phyloP scores from a whole-genome alignment of 2,888 invertebrate species.

The Noctuana brunneofusca region DNA sequence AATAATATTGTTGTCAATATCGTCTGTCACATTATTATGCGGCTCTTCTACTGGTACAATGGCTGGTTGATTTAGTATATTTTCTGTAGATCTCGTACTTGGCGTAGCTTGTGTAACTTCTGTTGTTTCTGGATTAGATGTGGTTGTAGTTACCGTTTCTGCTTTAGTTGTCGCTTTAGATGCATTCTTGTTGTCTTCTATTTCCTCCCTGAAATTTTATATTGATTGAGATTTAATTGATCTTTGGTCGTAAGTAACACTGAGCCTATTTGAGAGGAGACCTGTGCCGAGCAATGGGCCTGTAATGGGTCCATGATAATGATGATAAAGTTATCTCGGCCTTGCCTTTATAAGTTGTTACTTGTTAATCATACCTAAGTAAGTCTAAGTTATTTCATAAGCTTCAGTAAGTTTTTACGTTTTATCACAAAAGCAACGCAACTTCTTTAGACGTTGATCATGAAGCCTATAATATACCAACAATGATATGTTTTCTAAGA shows the following conservation, averaged over 20 bases:
- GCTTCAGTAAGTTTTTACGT: too few species aligned
- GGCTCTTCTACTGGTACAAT: constrained; percentile 6
- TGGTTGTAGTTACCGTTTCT: constrained; percentile 38
- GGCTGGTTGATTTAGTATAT: constrained; percentile 16
- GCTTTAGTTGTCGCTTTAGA: constrained; percentile 33
- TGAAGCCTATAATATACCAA: not conserved
- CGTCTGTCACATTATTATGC: not conserved
- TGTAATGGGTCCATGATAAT: too few species aligned
- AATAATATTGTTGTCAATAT: constrained; percentile 37
- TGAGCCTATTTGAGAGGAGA: too few species aligned
- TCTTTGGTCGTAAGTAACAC: too few species aligned
- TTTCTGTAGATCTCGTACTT: constrained; percentile 24
- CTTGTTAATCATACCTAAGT: too few species aligned
- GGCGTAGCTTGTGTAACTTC: constrained; percentile 33
- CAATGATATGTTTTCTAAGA: not conserved
- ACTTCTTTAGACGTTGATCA: not conserved
- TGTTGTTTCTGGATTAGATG: constrained; percentile 37
- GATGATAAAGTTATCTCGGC: too few species aligned
- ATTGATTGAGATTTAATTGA: too few species aligned
- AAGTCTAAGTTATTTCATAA: too few species aligned
- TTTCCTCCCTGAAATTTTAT: constrained; percentile 56
- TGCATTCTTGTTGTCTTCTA: constrained; percentile 39
- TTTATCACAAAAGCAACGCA: not conserved
- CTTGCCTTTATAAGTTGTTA: too few species aligned
- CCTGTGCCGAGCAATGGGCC: too few species aligned